Conservation (phyloP, 2,888 invertebrate species). For the Dicyrtoma fusca region DNA sequence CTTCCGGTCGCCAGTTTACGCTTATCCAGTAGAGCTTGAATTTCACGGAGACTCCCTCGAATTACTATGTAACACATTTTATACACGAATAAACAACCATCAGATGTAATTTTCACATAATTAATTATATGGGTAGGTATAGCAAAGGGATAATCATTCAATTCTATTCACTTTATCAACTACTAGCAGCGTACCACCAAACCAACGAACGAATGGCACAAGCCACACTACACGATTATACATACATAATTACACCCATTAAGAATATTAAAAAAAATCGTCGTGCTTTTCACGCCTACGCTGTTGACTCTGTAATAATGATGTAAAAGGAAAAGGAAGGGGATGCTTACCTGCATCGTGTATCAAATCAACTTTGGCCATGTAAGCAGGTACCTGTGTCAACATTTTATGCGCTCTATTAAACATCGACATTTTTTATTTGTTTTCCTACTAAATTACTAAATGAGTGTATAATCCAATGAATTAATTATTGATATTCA, state of each 20-base stretch:
- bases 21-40: constrained; percentile 61
- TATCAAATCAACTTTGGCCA: constrained; percentile 74
- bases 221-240: no score
- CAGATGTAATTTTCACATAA: background rate
- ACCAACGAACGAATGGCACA: no score
- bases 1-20: constrained; percentile 68
- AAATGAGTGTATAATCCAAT: background rate
- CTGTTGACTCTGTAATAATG: background rate
- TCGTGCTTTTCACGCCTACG: no score
- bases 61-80: constrained; percentile 47
- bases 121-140: background rate
- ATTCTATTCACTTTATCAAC: no score
- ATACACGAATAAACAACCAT: background rate
- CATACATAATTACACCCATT: no score
- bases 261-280: no score
- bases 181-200: no score
- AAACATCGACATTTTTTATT: background rate
- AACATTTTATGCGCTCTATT: background rate
- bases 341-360: constrained; percentile 74
- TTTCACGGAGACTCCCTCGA: constrained; percentile 62
- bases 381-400: constrained; percentile 66
- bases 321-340: background rate
- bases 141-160: no score
- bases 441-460: no score
- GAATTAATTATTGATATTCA: no score